phyloP scores from a whole-genome alignment of 2,113 vertebrate species.

The Laterallus jamaicensis region DNA sequence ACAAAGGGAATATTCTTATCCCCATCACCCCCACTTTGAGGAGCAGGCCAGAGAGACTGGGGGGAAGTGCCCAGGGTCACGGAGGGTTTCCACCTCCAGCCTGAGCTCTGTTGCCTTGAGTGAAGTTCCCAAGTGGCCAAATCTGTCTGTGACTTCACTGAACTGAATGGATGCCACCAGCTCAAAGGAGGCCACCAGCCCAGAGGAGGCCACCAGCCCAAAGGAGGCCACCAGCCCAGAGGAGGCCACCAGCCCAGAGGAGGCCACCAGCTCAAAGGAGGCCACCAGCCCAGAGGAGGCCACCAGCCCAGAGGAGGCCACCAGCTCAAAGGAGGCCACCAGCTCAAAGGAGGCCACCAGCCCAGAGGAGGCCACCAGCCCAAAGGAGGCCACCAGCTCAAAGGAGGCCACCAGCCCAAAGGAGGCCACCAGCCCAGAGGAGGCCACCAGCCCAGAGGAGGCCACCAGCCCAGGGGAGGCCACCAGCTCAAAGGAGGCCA shows the following conservation, averaged over 20 bases:
- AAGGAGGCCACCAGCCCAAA: not conserved
- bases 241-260: no score
- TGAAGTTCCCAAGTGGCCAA: not conserved
- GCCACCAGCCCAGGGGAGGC: not conserved
- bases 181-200: not conserved
- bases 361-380: not conserved
- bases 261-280: no score
- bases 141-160: not conserved
- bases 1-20: not conserved
- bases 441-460: not conserved
- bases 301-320: not conserved
- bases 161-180: not conserved
- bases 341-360: not conserved
- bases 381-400: not conserved
- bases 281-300: no score
- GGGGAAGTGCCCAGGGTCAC: not conserved
- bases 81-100: not conserved
- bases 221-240: no score
- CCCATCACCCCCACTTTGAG: not conserved
- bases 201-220: no score
- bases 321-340: not conserved
- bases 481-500: not conserved
- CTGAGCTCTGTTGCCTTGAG: not conserved
- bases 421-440: not conserved
- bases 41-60: not conserved